Conservation (phyloP, 2,797 vertebrate species). For the Hemitrygon akajei region DNA sequence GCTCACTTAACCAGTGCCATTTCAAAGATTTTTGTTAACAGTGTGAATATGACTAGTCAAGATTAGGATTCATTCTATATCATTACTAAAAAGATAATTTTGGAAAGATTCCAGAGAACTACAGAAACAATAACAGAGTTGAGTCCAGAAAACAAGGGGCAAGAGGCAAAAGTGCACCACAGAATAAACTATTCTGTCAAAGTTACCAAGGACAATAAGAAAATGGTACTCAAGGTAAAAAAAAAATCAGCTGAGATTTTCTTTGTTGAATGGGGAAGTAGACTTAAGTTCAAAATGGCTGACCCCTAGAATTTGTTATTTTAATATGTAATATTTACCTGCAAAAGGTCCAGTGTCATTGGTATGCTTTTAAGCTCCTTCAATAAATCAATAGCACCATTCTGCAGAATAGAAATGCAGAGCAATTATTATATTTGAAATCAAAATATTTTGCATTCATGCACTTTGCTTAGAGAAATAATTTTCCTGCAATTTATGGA, state of each 20-base stretch:
- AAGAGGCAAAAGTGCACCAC: not conserved
- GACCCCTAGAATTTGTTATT: not conserved
- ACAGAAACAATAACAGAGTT: not conserved
- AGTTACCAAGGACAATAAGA: too few relatives aligned
- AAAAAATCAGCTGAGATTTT: too few relatives aligned
- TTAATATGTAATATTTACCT: constrained; percentile 60
- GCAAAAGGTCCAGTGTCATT: constrained; percentile 83
- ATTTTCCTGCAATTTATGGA: not conserved
- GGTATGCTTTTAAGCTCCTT: constrained; percentile 81
- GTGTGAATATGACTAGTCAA: not conserved
- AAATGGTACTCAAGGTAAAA: not conserved
- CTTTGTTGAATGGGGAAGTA: not conserved
- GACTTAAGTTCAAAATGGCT: not conserved
- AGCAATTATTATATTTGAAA: not conserved
- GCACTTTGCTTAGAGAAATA: not conserved
- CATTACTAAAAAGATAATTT: too few relatives aligned
- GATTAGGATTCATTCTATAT: not conserved
- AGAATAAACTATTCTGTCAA: not conserved
- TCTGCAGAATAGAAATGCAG: constrained; percentile 55
- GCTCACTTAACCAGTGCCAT: not conserved
- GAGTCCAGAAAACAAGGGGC: not conserved
- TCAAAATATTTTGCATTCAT: not conserved
- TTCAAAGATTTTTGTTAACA: not conserved
- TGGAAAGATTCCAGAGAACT: not conserved
- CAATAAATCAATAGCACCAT: constrained; percentile 83